Base-by-base conservation (phyloP, 2,113 vertebrate genomes). In the Lepisosteus oculatus region DNA sequence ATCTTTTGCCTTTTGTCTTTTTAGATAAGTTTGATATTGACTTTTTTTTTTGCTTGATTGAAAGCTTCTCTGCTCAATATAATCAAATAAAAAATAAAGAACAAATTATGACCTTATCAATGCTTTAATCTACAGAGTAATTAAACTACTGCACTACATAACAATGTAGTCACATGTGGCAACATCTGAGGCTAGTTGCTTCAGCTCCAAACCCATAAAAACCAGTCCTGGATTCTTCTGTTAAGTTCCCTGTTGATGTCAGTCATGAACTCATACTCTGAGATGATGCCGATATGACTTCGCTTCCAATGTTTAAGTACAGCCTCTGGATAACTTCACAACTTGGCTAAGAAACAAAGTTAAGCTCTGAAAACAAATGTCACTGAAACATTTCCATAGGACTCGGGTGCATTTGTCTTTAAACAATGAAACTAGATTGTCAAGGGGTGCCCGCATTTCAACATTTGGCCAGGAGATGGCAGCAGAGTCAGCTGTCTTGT, bases 161-260 rank as follows among this genome's bases (percentile, higher is more conserved):
- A 29, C 2, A 29, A 29, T 29, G 29, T 29, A 29, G 29, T 29
- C 29, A 29, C 29, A 29, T 29, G 29, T 70, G 3, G 68, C 65
- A 13, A 72, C 29, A 65, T 75, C 17, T 64, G 64, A 54, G 8
- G 17, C 54, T 14, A 67, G 54, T 69, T 76, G 44, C 8, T n/a
- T 70, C 3, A 73, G 73, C 42, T 12, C 73, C n/a, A 55, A 61
- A 74, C 51, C 65, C 71, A 78, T 29, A 75, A 77, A 14, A 65
- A 69, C 1, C 6, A 15, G 59, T 76, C 68, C 42, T 8, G 71
- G 43, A 71, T 6, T 9, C 56, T 77, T 65, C 72, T 77, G 63
- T 72, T 55, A 66, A 71, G 54, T 72, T 68, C 29, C 29, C 29
- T 2, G 29, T 81, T 63, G 59, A 74, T 44, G 14, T 72, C 73